A percentile compares a stretch with the other conserved stretches of the same genome.
phyloP scores from a whole-genome alignment of 2,797 vertebrate genomes.

The Onychomys torridus region DNA sequence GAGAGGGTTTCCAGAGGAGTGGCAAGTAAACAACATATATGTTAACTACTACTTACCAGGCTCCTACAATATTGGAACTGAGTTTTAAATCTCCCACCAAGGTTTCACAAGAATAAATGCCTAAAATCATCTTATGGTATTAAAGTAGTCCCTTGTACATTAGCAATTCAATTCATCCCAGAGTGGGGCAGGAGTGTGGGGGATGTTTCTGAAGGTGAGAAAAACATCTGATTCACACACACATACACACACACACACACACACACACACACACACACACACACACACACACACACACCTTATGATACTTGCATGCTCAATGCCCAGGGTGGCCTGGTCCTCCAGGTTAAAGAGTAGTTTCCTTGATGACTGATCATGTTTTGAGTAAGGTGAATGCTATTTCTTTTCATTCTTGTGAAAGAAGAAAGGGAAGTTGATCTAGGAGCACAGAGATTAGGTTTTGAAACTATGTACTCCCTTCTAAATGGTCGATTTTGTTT shows the following conservation, averaged over 20 bases:
- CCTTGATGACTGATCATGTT: not conserved
- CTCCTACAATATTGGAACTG: not conserved
- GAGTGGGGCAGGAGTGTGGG: not conserved
- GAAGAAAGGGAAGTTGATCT: not conserved
- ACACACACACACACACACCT: not conserved
- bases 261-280: not conserved
- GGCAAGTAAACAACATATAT: not conserved
- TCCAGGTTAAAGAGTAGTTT: conserved; percentile 28
- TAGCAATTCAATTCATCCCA: conserved; percentile 58
- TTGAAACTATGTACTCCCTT: not conserved
- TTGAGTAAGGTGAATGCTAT: not conserved
- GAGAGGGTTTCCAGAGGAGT: not conserved
- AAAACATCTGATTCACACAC: not conserved
- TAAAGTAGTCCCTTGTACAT: conserved; percentile 14
- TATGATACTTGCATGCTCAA: not conserved
- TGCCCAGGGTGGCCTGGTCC: not conserved
- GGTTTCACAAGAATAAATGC: conserved; percentile 33
- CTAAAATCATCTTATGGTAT: not conserved
- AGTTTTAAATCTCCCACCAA: conserved; percentile 10
- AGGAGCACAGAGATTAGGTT: not conserved
- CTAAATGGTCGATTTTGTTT: not conserved
- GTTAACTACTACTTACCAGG: conserved; percentile 30
- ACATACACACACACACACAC: not conserved
- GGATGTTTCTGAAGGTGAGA: not conserved
- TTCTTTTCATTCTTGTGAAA: not conserved